Percentiles rank a stretch among this genome's conserved stretches.
phyloP scores from a whole-genome alignment of 1,140 invertebrate genomes.

The Chlorops oryzae region DNA sequence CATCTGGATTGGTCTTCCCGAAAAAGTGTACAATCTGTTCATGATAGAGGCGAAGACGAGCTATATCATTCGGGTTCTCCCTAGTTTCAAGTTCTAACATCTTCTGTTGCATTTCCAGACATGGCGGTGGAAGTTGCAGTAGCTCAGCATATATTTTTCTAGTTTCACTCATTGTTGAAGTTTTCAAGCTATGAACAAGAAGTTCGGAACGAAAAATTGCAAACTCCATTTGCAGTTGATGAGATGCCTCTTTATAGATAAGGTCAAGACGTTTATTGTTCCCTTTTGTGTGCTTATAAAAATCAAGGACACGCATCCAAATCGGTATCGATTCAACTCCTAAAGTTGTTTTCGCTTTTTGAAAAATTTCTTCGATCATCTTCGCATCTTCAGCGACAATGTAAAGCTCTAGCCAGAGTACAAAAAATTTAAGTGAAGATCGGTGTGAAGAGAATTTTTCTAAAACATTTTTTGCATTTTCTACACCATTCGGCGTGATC shows the following conservation, averaged over 20 bases:
- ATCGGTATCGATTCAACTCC: slow-evolving; percentile 16
- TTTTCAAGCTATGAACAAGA: slow-evolving; percentile 31
- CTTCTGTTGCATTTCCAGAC: slow-evolving; percentile 32
- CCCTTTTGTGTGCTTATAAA: slow-evolving; percentile 23
- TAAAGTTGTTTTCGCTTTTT: no score
- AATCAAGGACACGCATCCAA: slow-evolving; percentile 30
- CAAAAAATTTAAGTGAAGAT: slow-evolving; percentile 24
- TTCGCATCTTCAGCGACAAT: slow-evolving; percentile 27
- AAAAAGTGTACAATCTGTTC: slow-evolving; percentile 35
- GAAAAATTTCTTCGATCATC: slow-evolving; percentile 26
- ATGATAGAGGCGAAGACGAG: slow-evolving; percentile 32
- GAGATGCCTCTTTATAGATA: slow-evolving; percentile 31
- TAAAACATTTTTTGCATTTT: slow-evolving; percentile 23
- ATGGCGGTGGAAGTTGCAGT: slow-evolving; percentile 31
- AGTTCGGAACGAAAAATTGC: slow-evolving; percentile 29
- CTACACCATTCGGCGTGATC: slow-evolving; percentile 18
- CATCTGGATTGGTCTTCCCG: slow-evolving; percentile 29
- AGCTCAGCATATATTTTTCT: slow-evolving; percentile 33
- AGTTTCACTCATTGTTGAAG: slow-evolving; percentile 25
- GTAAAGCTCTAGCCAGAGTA: slow-evolving; percentile 27
- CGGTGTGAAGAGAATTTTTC: slow-evolving; percentile 27
- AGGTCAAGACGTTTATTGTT: slow-evolving; percentile 22
- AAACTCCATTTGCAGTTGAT: slow-evolving; percentile 27
- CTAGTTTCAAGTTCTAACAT: slow-evolving; percentile 33
- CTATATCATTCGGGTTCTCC: slow-evolving; percentile 11